Percentiles rank a stretch among this genome's conserved stretches.
These are phyloP conservation scores for Haemorhous mexicanus DNA, from an alignment of 2,113 vertebrate species.

Conservation along the genomic window DNA sequence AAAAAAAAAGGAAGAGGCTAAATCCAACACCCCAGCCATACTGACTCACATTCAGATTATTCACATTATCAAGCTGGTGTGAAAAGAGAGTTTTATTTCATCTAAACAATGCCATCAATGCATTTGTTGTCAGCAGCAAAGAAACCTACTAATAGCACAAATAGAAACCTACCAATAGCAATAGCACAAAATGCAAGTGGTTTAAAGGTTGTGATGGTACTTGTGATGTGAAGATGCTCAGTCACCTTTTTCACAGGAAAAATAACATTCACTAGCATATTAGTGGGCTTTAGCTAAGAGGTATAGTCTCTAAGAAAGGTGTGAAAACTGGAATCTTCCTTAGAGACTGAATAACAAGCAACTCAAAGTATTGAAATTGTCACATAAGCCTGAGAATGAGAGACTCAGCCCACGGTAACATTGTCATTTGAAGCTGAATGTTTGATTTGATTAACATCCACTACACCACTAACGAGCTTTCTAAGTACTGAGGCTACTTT, in stretches of 20 bases:
- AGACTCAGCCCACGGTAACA: neutral
- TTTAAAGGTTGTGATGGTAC: neutral
- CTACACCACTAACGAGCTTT: neutral
- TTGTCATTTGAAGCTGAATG: conserved; percentile 1
- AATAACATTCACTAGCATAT: neutral
- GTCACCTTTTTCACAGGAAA: neutral
- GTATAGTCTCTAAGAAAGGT: neutral
- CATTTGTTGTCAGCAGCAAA: neutral
- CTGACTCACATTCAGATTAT: neutral
- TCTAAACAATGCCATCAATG: neutral
- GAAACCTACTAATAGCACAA: neutral
- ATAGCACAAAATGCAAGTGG: neutral
- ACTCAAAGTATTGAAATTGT: neutral
- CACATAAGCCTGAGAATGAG: neutral
- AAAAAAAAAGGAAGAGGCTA: neutral
- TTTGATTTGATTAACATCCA: conserved; percentile 30
- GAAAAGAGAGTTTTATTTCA: neutral
- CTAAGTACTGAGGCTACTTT: neutral
- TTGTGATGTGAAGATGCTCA: neutral
- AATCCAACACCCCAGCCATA: neutral
- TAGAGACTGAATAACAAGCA: neutral
- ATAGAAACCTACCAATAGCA: neutral
- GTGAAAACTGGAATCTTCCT: neutral
- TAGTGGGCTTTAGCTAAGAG: neutral
- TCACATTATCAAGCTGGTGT: neutral